A percentile compares a stretch with the other conserved stretches of the same genome.
phyloP scores from a whole-genome alignment of 1,140 invertebrate species.

The Heliconius hermathena region DNA sequence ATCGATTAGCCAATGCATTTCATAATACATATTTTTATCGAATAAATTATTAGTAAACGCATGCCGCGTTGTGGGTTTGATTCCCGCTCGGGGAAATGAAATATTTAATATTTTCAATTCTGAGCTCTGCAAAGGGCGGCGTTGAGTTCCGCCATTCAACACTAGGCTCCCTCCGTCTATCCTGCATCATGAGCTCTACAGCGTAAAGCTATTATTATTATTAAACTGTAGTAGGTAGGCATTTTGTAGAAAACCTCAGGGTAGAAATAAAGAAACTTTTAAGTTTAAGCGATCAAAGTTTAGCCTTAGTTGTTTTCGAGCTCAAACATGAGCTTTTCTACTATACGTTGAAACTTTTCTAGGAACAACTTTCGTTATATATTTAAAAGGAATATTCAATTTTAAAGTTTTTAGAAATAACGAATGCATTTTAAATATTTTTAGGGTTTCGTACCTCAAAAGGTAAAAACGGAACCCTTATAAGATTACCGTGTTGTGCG shows the following conservation, averaged over 20 bases:
- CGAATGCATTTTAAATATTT: not conserved
- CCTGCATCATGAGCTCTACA: no score
- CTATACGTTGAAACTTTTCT: not conserved
- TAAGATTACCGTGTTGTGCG: no score
- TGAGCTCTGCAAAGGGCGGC: no score
- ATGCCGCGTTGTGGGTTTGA: no score
- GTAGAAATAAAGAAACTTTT: conserved; percentile 7
- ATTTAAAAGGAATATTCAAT: conserved; percentile 3
- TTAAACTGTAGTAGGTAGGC: not conserved
- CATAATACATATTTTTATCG: not conserved
- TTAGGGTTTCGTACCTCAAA: no score
- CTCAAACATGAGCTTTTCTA: conserved; percentile 4
- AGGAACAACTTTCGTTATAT: not conserved
- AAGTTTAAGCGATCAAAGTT: not conserved
- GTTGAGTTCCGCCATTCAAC: no score
- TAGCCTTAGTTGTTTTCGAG: not conserved
- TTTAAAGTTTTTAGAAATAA: not conserved
- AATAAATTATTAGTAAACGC: no score
- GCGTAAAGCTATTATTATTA: not conserved
- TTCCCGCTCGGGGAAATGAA: no score
- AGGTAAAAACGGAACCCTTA: no score
- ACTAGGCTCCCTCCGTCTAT: no score
- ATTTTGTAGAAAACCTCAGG: not conserved
- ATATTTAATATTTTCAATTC: no score
- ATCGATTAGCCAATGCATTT: not conserved